These are phyloP conservation scores for Paedocypris micromegethes DNA, from an alignment of 2,797 vertebrate genomes.

Conservation along the genomic window DNA sequence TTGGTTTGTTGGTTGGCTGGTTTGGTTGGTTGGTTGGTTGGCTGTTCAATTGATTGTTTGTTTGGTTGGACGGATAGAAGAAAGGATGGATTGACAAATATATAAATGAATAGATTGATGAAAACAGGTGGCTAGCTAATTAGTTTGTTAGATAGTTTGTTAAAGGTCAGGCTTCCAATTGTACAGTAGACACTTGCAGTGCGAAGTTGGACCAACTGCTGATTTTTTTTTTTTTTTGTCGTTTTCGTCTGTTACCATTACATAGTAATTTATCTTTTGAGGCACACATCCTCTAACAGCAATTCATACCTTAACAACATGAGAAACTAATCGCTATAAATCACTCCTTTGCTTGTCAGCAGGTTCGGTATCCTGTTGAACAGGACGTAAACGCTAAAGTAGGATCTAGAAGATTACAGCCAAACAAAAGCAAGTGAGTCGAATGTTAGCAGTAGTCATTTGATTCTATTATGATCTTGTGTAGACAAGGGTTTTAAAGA, in stretches of 20 bases:
- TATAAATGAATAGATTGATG: too few relatives aligned
- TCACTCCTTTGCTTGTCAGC: slow-evolving; percentile 48
- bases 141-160: too few relatives aligned
- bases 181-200: too few relatives aligned
- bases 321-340: slow-evolving; percentile 48
- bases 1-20: too few relatives aligned
- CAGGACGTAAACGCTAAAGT: slow-evolving; percentile 52
- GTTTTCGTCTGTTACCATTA: slow-evolving; percentile 1
- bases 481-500: slow-evolving; percentile 23
- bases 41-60: too few relatives aligned
- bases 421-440: slow-evolving; percentile 39
- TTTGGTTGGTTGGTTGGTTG: too few relatives aligned
- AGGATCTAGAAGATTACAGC: slow-evolving; percentile 34
- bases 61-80: too few relatives aligned
- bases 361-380: slow-evolving; percentile 49
- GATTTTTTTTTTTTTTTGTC: too few relatives aligned
- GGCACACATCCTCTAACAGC: slow-evolving; percentile 27
- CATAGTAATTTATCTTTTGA: slow-evolving; percentile 5
- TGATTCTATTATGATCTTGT: slow-evolving; percentile 34
- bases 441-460: slow-evolving; percentile 54
- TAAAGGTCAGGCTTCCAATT: too few relatives aligned
- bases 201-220: too few relatives aligned
- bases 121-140: too few relatives aligned
- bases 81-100: too few relatives aligned
- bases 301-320: slow-evolving; percentile 10